Base-by-base conservation (phyloP, 2,113 vertebrate genomes). In the Apodemus speciosus region DNA sequence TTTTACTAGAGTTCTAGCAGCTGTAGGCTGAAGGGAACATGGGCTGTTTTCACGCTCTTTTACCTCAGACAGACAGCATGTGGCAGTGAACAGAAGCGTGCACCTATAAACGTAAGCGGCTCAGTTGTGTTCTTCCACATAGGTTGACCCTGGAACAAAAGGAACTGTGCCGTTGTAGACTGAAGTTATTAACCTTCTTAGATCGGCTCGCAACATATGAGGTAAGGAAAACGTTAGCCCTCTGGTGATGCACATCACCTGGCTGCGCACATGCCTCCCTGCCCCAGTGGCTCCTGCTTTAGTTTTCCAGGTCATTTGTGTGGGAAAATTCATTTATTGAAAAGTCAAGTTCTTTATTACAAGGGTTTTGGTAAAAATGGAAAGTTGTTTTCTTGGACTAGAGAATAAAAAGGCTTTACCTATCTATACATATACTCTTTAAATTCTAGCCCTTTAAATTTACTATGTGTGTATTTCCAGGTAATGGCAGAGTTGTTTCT, bases 111-210 rank as follows among this genome's bases (percentile, higher is more conserved):
- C 84, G 27, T 68, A 86, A 91, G n/a, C n/a, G n/a, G n/a, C 32
- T 62, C 92, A 87, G 94, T 81, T 0, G 0, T 35, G 32, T 92
- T 94, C 25, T 91, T 92, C 23, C n/a, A 83, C 85, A 69, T 94
- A 98, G 99, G 97, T 96, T 99, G 90, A 99, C 99, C 0, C 96
- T 99, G 98, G 99, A 99, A 97, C 99, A 99, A 96, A 99, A 99
- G 95, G 99, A 99, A 96, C 98, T 99, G 71, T 99, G 99, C 94
- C 98, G 99, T 0, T 99, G 99, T 95, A 98, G 99, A 60, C 96
- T 99, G 96, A 99, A 99, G 90, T 97, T 99, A 25, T 97, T 99
- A 80, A 99, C 98, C 68, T 99, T 99, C 94, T 98, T 99, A 88
- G 99, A 99, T 97, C 99, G 99, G 4, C 98, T 99, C 81, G 99